Base-by-base conservation (phyloP, 2,888 invertebrate species). In the Caenorhabditis sp. region DNA sequence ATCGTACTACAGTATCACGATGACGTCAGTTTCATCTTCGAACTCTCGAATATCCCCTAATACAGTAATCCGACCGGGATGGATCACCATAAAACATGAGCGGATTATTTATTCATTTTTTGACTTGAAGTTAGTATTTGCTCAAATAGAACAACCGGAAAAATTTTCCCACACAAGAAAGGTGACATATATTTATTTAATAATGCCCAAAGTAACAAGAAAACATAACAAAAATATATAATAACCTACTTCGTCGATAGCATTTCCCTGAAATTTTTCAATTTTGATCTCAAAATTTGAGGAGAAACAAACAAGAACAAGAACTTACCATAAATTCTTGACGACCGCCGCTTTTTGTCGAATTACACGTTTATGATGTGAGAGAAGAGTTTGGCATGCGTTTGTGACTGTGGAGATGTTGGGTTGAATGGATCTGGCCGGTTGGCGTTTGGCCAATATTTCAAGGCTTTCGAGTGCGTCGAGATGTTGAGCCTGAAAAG, bases 251-350 rank as follows among this genome's bases (percentile, higher is more conserved):
- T 69, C 31, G 53, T 63, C 49, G 59, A 53, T 50, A 63, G 21
- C 61, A 64, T 64, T 31, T 70, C 70, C 70, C 70, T 70, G 70
- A 14, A 70, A 57, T n/a, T n/a, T n/a, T n/a, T n/a, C n/a, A n/a
- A n/a, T n/a, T n/a, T n/a, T n/a, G n/a, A 26, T 54, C 17, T 57
- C 4, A 57, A 25, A 20, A 17, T 23, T 57, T n/a, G 25, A 57
- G 21, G 21, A 14, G 5, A 14, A 36, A 36, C 31, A 31, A 31
- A 31, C 31, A 31, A 17, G 21, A 26, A 43, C 49, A 17, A 36
- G 20, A 49, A 36, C 31, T 36, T 43, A 43, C 43, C 43, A 43
- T 17, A 43, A 43, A 43, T 43, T 31, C 53, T 64, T 27, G 59
- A 43, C 62, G 1, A 43, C 17, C 12, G 62, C 62, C 3, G 62